phyloP scores from a whole-genome alignment of 2,113 vertebrate species.

The Elephas maximus region DNA sequence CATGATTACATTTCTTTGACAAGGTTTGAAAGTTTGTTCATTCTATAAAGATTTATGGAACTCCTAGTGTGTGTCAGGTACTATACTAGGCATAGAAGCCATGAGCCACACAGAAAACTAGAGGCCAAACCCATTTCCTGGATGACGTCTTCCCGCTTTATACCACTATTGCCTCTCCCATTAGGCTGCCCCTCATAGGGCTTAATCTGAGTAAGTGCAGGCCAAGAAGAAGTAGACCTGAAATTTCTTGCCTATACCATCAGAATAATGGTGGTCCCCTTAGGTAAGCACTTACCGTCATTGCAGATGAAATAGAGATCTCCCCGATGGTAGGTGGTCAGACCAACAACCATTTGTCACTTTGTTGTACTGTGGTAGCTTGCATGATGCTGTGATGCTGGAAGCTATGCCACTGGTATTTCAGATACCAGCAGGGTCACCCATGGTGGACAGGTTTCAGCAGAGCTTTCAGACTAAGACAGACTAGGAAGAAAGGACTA shows the following conservation, averaged over 20 bases:
- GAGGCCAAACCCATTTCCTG: neutral
- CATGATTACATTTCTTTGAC: neutral
- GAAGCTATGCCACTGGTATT: neutral
- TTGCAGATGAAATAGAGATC: neutral
- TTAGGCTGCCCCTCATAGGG: too few species aligned
- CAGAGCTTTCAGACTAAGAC: neutral
- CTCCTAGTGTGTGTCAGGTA: neutral
- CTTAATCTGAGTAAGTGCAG: neutral
- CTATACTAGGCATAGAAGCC: neutral
- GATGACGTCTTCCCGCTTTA: neutral
- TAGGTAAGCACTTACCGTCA: neutral
- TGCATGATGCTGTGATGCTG: neutral
- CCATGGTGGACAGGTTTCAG: neutral
- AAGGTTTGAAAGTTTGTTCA: constrained; percentile 2
- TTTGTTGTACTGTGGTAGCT: neutral
- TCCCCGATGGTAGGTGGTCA: neutral
- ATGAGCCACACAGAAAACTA: neutral
- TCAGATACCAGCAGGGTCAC: neutral
- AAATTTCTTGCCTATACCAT: neutral
- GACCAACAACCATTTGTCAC: too few species aligned
- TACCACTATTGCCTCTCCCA: neutral
- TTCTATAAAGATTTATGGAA: neutral
- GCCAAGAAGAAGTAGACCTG: neutral
- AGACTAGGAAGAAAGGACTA: neutral
- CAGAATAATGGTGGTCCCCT: neutral